These are phyloP conservation scores for Engystomops pustulosus DNA, from an alignment of 2,113 vertebrate species.

Conservation along the genomic window DNA sequence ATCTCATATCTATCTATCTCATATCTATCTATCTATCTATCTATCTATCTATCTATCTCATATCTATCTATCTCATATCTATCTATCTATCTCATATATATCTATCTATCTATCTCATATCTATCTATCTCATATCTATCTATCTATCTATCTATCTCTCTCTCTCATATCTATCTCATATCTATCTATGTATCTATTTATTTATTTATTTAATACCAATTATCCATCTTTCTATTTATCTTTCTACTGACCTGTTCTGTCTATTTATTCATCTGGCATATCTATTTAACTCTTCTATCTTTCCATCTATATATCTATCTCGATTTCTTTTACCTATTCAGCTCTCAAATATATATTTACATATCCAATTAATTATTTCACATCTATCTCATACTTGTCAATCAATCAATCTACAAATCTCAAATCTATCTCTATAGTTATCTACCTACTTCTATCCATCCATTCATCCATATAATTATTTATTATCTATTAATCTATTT, in stretches of 20 bases:
- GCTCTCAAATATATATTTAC: neutral
- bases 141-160: neutral
- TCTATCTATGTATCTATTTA: neutral
- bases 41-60: neutral
- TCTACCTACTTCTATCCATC: neutral
- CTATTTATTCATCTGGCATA: no score
- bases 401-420: no score
- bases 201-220: no score
- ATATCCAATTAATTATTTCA: neutral
- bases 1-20: neutral
- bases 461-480: neutral
- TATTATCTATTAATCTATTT: neutral
- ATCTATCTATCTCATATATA: neutral
- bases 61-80: slow-evolving; percentile 1
- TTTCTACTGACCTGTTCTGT: no score
- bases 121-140: neutral
- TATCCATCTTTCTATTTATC: neutral
- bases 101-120: neutral
- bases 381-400: no score
- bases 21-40: neutral
- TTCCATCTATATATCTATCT: no score
- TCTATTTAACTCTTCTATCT: no score
- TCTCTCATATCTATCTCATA: neutral
- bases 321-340: no score
- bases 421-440: no score